These are phyloP conservation scores for Pelosia muscerda DNA, from an alignment of 2,888 invertebrate genomes.

Conservation along the genomic window DNA sequence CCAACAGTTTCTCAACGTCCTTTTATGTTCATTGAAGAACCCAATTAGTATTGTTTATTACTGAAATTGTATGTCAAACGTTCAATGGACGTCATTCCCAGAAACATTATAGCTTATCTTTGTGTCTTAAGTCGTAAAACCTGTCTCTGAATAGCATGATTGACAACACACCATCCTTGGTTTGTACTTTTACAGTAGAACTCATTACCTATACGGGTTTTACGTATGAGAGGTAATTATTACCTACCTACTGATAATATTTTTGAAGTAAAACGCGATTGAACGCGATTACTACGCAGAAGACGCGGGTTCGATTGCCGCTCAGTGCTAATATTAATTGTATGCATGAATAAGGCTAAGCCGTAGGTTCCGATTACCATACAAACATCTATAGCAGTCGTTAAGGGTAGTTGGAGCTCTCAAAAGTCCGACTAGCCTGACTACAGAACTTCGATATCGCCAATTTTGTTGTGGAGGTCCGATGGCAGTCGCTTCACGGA, in stretches of 20 bases:
- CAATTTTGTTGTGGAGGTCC: too few species aligned
- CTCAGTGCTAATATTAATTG: too few species aligned
- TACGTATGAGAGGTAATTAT: neutral
- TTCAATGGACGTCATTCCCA: slow-evolving; percentile 7
- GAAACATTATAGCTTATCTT: slow-evolving; percentile 10
- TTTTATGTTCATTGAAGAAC: slow-evolving; percentile 27
- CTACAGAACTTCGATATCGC: too few species aligned
- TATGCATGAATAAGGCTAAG: too few species aligned
- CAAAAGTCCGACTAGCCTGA: too few species aligned
- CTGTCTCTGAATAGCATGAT: neutral
- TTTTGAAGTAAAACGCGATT: too few species aligned
- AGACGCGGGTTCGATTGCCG: too few species aligned
- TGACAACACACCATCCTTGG: neutral
- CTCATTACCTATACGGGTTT: neutral
- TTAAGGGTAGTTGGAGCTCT: too few species aligned
- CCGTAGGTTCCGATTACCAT: too few species aligned
- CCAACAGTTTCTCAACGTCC: slow-evolving; percentile 16
- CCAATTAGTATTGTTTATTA: slow-evolving; percentile 33
- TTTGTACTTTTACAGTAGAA: neutral
- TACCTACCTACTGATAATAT: neutral
- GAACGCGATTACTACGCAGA: too few species aligned
- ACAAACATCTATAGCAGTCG: too few species aligned
- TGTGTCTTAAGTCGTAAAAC: neutral
- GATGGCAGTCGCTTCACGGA: too few species aligned
- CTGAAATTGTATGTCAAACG: slow-evolving; percentile 13